Conservation (phyloP, 2,113 vertebrate species). For the Chamaetylas fuelleborni region DNA sequence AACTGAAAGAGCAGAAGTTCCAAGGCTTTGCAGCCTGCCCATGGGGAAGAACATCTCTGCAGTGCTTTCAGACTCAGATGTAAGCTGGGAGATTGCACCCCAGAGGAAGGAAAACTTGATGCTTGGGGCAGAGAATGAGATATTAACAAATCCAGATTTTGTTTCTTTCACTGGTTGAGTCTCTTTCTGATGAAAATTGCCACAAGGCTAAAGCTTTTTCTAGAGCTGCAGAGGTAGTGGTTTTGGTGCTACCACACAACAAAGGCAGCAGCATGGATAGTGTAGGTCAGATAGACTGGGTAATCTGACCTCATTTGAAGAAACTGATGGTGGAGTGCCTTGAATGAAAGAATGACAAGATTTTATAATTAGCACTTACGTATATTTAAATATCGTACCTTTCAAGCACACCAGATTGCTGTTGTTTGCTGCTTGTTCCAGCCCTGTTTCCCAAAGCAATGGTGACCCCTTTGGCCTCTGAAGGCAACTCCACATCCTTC, state of each 20-base stretch:
- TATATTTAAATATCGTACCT: constrained; percentile 19
- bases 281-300: background rate
- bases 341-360: background rate
- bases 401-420: background rate
- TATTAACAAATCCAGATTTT: background rate
- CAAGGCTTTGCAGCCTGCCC: background rate
- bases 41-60: background rate
- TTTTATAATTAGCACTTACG: background rate
- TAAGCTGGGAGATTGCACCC: background rate
- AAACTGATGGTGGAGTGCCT: background rate
- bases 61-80: background rate
- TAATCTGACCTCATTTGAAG: background rate
- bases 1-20: background rate
- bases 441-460: background rate
- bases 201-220: background rate
- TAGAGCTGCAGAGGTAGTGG: background rate
- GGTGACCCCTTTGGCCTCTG: background rate
- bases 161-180: background rate
- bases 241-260: background rate
- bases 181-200: background rate
- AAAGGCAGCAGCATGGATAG: background rate
- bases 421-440: background rate
- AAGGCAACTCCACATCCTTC: background rate
- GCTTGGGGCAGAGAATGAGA: background rate
- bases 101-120: background rate